These are phyloP conservation scores for Albula glossodonta DNA, from an alignment of 2,113 vertebrate species.

Conservation along the genomic window DNA sequence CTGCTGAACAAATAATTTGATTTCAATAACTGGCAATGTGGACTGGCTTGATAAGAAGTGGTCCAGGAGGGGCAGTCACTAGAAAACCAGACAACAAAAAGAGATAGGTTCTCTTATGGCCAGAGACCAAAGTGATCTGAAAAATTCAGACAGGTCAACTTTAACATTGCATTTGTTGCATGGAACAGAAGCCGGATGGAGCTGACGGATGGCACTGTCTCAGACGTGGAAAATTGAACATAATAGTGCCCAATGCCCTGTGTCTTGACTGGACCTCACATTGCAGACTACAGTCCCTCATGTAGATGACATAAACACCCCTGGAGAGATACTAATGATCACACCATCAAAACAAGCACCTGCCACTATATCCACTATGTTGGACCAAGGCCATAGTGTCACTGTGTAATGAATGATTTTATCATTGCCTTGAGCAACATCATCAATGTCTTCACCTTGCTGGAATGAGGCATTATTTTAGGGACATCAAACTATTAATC, in stretches of 20 bases:
- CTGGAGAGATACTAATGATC: not conserved
- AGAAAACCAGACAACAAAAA: not conserved
- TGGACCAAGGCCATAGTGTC: not conserved
- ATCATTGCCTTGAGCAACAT: not conserved
- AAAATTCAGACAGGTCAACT: not conserved
- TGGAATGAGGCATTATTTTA: not conserved
- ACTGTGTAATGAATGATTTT: not conserved
- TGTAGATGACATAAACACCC: not conserved
- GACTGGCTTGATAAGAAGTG: not conserved
- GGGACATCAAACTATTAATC: not conserved
- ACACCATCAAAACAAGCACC: not conserved
- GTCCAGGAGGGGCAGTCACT: not conserved
- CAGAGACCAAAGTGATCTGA: constrained; percentile 9
- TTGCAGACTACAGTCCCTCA: not conserved
- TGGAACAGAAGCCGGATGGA: not conserved
- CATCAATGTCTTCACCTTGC: not conserved
- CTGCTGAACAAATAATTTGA: not conserved
- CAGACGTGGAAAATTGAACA: constrained; percentile 2
- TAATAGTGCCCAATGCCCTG: not conserved
- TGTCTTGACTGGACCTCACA: not conserved
- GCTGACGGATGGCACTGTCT: not conserved
- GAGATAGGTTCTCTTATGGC: not conserved
- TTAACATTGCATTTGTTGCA: not conserved
- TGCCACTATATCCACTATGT: not conserved
- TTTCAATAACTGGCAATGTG: constrained; percentile 8